Base-by-base conservation (phyloP, 2,888 invertebrate species). In the Ophion obscuratus region DNA sequence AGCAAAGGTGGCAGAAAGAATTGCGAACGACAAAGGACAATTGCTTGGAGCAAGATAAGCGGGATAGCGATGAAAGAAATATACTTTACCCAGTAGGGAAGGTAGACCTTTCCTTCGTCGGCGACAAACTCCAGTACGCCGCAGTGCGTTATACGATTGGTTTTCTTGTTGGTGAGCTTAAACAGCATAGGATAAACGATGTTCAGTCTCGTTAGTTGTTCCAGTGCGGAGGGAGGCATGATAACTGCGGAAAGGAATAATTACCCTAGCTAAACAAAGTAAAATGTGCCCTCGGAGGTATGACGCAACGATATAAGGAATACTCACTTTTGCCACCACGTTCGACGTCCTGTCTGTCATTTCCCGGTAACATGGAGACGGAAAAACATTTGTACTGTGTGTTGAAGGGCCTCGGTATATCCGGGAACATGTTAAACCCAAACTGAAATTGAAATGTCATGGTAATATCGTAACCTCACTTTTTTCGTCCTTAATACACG, bases 111-210 rank as follows among this genome's bases (percentile, higher is more conserved):
- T 44, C 99, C 99, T 94, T 99, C 99, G 93, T 99, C 99, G 11
- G 99, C 99, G 9, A 99, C 98, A 95, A 99, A 99, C 94, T 99
- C 99, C 87, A 99, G 94, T 0, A 99, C 99, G 78, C 99, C 99
- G 93, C 98, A 98, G 93, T 99, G 99, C 11, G 99, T 99, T 47
- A 97, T 95, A 85, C 98, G 96, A 88, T 96, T 97, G 7, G 97
- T 97, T 91, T 97, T 97, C 89, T 96, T 97, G 93, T 99, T 99
- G 40, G 97, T 97, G 57, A 99, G 95, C 94, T 99, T 99, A 94
- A 99, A 99, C 83, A 99, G 95, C 99, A 99, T 99, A 0, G 99
- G 99, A 93, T 99, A 99, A 92, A 97, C 98, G 87, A 99, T 98
- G 94, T 99, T 99, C 31, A 99, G 95, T 84, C 99, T 96, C 4